A percentile compares a stretch with the other conserved stretches of the same genome.
Evolutionary conservation across 2,113 vertebrate species (phyloP).

Genomic region (Phycodurus eques): DNA sequence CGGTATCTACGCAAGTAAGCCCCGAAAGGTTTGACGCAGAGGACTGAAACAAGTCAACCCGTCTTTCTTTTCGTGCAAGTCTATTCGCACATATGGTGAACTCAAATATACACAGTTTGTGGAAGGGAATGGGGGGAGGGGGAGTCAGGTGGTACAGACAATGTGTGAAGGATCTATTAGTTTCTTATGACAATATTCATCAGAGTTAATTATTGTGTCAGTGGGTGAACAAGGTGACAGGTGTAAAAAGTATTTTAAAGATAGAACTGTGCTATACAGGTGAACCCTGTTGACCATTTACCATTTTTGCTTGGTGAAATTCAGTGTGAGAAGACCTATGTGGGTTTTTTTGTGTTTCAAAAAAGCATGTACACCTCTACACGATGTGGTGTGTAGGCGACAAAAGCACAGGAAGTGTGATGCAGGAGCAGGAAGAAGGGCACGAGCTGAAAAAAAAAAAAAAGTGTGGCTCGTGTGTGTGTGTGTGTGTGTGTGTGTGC

Average conservation of each 20-base stretch:
- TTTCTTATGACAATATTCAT: neutral
- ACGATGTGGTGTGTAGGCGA: slow-evolving; percentile 53
- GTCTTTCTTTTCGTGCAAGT: slow-evolving; percentile 34
- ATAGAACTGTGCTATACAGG: neutral
- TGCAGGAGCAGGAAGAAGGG: slow-evolving; percentile 66
- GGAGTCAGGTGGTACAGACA: neutral
- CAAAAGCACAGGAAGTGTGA: slow-evolving; percentile 70
- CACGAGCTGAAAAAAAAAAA: slow-evolving; percentile 42
- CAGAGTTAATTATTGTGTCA: neutral
- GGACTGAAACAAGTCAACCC: slow-evolving; percentile 27
- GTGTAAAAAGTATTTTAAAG: neutral
- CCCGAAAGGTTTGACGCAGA: slow-evolving; percentile 49
- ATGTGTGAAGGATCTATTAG: neutral
- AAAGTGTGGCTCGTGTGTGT: slow-evolving; percentile 1
- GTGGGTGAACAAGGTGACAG: neutral
- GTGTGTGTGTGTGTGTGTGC: slow-evolving; percentile 8
- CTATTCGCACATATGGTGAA: neutral
- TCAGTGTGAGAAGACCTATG: slow-evolving; percentile 10
- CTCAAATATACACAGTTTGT: neutral
- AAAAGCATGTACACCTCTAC: slow-evolving; percentile 32
- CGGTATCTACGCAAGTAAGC: slow-evolving; percentile 31
- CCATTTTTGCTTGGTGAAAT: slow-evolving; percentile 1
- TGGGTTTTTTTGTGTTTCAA: slow-evolving; percentile 14
- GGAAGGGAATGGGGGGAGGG: neutral
- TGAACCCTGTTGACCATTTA: neutral